Conservation (phyloP, 2,888 invertebrate species). For the Eucriotettix oculatus region DNA sequence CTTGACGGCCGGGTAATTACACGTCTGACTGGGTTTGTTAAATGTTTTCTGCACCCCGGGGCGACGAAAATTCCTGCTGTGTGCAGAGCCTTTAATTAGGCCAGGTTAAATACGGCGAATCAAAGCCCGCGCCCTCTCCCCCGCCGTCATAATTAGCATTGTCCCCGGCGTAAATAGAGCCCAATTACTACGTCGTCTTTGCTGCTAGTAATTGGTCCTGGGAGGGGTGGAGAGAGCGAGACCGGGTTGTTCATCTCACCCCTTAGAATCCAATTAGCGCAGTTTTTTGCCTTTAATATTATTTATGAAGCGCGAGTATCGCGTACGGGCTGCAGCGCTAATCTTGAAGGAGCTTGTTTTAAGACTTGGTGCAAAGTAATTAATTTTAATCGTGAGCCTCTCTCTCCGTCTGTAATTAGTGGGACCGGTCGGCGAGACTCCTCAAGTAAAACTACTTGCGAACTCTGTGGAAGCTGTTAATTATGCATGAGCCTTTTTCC, state of each 20-base stretch:
- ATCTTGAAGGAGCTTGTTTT: constrained; percentile 5
- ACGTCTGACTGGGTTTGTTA: too few species aligned
- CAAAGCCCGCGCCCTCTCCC: too few species aligned
- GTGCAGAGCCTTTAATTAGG: too few species aligned
- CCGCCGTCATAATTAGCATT: too few species aligned
- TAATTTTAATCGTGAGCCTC: constrained; percentile 12
- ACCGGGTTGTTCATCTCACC: constrained; percentile 4
- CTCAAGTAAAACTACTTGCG: constrained; percentile 6
- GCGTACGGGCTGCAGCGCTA: too few species aligned
- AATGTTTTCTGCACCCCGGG: too few species aligned
- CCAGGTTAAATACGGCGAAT: too few species aligned
- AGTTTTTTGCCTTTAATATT: neutral
- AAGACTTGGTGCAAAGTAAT: constrained; percentile 11
- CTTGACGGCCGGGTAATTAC: too few species aligned
- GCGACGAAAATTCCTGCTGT: too few species aligned
- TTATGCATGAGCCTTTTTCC: constrained; percentile 9
- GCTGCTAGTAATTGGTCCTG: neutral
- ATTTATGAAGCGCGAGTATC: neutral
- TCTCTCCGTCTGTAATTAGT: constrained; percentile 9
- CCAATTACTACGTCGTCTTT: too few species aligned
- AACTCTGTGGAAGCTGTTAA: constrained; percentile 8
- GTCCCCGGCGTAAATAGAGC: too few species aligned
- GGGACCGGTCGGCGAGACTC: constrained; percentile 4
- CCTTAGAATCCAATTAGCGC: constrained; percentile 10
- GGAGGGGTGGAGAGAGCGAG: neutral